Percentiles rank a stretch among this genome's conserved stretches.
These are phyloP conservation scores for Leptopterna dolabrata DNA, from an alignment of 2,888 invertebrate species.

Conservation along the genomic window DNA sequence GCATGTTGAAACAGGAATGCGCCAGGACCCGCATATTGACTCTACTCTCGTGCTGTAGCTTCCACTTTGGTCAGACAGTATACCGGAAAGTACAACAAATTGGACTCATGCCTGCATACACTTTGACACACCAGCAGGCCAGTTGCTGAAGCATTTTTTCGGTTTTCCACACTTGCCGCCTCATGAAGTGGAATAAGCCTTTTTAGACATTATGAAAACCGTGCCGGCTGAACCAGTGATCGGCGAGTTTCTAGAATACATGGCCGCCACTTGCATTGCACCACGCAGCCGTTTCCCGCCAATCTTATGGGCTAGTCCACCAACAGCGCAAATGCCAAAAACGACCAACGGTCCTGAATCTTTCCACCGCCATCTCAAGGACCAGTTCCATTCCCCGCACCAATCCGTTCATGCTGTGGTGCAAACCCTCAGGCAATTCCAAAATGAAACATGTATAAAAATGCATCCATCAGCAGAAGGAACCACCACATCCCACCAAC, in stretches of 20 bases:
- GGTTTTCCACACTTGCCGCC: neutral
- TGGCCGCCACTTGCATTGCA: neutral
- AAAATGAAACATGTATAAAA: too few relatives aligned
- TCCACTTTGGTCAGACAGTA: neutral
- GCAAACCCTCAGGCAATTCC: too few relatives aligned
- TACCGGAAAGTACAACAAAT: neutral
- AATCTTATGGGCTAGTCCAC: neutral
- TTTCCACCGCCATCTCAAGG: too few relatives aligned
- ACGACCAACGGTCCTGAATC: neutral
- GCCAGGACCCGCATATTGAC: too few relatives aligned
- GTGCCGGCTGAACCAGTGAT: neutral
- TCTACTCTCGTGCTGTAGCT: neutral
- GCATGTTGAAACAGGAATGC: too few relatives aligned
- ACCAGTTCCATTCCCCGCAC: too few relatives aligned
- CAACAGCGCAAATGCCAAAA: neutral
- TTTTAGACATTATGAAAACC: neutral
- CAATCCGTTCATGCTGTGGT: too few relatives aligned
- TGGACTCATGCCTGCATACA: too few relatives aligned
- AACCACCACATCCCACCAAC: too few relatives aligned
- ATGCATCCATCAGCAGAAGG: too few relatives aligned
- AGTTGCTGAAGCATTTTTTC: neutral
- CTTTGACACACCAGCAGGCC: neutral
- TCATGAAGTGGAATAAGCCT: too few relatives aligned
- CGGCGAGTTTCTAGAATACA: neutral
- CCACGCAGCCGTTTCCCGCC: constrained; percentile 12